Conservation (phyloP, 2,113 vertebrate genomes). For the Pogona vitticeps region DNA sequence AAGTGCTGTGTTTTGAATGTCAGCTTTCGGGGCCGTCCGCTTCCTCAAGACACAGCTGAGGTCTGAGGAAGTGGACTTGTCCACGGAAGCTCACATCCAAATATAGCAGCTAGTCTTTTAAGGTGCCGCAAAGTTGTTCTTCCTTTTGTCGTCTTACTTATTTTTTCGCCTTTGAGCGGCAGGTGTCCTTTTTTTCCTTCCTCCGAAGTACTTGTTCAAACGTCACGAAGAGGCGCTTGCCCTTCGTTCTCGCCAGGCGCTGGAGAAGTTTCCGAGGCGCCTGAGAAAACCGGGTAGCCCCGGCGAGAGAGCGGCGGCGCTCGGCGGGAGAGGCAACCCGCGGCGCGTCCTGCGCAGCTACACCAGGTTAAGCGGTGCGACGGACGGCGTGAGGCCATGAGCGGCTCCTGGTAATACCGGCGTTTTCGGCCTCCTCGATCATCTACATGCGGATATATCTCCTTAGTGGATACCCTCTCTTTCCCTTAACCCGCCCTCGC, state of each 20-base stretch:
- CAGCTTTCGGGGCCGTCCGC: too few relatives aligned
- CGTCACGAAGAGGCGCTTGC: not conserved
- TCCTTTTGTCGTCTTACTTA: too few relatives aligned
- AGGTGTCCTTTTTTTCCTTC: not conserved
- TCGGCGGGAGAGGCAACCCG: not conserved
- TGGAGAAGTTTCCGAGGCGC: not conserved
- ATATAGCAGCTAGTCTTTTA: too few relatives aligned
- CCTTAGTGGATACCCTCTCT: not conserved
- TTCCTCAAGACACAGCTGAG: too few relatives aligned
- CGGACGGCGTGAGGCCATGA: not conserved
- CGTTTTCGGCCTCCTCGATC: not conserved
- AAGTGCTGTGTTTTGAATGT: too few relatives aligned
- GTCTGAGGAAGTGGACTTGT: too few relatives aligned
- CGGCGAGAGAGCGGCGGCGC: not conserved
- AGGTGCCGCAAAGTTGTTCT: too few relatives aligned
- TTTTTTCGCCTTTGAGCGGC: not conserved
- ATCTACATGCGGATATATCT: not conserved
- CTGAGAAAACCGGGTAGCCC: too few relatives aligned
- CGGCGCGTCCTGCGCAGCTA: not conserved
- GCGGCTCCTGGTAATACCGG: conserved; percentile 4
- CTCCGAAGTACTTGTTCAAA: not conserved
- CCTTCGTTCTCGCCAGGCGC: not conserved
- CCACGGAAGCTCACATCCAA: too few relatives aligned
- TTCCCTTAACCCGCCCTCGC: not conserved
- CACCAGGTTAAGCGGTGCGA: not conserved